Conservation (phyloP, 2,797 vertebrate genomes). For the Parauchenoglanis ngamensis region DNA sequence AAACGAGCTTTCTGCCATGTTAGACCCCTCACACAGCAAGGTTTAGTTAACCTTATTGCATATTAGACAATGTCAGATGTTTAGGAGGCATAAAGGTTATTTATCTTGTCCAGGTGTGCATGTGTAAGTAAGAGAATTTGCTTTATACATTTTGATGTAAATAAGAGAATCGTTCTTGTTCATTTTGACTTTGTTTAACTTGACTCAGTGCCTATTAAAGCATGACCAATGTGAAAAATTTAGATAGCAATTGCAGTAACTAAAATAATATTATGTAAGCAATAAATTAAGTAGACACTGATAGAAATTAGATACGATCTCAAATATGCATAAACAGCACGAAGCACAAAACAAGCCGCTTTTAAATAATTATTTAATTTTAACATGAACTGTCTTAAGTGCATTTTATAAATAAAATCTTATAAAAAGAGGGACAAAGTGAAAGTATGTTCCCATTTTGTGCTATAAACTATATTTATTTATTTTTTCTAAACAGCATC, state of each 20-base stretch:
- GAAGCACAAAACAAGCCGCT: too few relatives aligned
- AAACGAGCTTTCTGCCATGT: conserved; percentile 12
- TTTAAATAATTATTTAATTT: too few relatives aligned
- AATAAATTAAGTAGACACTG: background rate
- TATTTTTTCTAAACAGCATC: background rate
- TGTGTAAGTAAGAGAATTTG: background rate
- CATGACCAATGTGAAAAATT: background rate
- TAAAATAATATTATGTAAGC: background rate
- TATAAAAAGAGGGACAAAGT: too few relatives aligned
- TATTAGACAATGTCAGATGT: background rate
- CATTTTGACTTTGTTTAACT: background rate
- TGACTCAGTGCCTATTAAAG: background rate
- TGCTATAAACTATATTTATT: background rate
- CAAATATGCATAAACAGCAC: too few relatives aligned
- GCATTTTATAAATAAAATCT: too few relatives aligned
- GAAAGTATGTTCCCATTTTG: background rate
- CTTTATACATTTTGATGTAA: background rate
- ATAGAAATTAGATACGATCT: too few relatives aligned
- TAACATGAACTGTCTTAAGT: too few relatives aligned
- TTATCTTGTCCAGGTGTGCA: background rate
- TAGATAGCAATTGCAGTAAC: background rate
- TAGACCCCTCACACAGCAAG: background rate
- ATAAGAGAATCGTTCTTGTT: background rate
- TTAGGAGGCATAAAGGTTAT: background rate
- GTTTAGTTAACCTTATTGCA: background rate